A percentile compares a stretch with the other conserved stretches of the same genome.
Conservation (phyloP, 2,113 vertebrate species). For the Eira barbara region DNA sequence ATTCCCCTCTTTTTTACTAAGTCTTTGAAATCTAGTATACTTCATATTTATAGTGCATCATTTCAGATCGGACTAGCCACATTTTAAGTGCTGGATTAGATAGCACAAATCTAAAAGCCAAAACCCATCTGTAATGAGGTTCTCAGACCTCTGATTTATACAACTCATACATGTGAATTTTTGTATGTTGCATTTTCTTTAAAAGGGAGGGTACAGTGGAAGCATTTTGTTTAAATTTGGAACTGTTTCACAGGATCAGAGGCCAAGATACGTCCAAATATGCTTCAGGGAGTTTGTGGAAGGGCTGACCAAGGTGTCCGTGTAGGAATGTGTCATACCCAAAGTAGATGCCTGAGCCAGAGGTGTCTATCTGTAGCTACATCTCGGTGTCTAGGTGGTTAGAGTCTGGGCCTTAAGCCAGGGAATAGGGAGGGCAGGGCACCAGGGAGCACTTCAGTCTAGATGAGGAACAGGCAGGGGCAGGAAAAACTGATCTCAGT, state of each 20-base stretch:
- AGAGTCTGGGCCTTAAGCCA: slow-evolving; percentile 10
- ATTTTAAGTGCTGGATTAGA: slow-evolving; percentile 21
- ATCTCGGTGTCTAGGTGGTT: slow-evolving; percentile 6
- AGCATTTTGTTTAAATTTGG: slow-evolving; percentile 18
- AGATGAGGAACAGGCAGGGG: slow-evolving; percentile 42
- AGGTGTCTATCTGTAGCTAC: not conserved
- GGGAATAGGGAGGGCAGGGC: not conserved
- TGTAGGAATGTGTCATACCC: not conserved
- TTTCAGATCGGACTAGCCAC: slow-evolving; percentile 14
- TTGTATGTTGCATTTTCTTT: slow-evolving; percentile 38
- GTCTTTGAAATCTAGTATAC: not conserved
- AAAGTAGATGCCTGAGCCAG: not conserved
- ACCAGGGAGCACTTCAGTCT: slow-evolving; percentile 27
- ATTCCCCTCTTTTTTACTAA: not conserved
- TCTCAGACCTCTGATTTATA: not conserved
- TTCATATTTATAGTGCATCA: not conserved
- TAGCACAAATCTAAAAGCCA: slow-evolving; percentile 8
- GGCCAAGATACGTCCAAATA: not conserved
- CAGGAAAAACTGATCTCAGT: slow-evolving; percentile 59
- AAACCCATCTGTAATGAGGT: slow-evolving; percentile 12
- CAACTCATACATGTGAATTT: not conserved
- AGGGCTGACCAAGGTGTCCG: not conserved
- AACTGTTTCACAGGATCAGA: not conserved
- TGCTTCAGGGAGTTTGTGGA: not conserved
- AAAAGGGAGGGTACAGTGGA: not conserved